Evolutionary conservation across 2,888 invertebrate genomes (phyloP).

Genomic region (Chesias legatella): DNA sequence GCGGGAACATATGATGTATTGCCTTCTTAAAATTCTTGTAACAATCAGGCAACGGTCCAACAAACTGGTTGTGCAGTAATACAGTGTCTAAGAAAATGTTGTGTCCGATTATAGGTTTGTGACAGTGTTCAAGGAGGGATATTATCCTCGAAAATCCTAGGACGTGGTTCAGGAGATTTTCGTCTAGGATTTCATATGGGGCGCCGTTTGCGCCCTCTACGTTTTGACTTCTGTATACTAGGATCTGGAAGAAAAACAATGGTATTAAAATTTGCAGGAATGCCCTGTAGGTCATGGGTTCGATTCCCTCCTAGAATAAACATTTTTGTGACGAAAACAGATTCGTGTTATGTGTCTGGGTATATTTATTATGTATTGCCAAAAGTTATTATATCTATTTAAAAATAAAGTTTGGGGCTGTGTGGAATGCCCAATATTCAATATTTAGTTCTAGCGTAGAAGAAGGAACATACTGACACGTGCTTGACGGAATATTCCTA

Average conservation of each 20-base stretch:
- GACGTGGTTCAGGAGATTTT: conserved; percentile 71
- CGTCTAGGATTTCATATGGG: conserved; percentile 63
- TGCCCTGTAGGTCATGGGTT: too few species aligned
- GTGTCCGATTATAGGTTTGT: conserved; percentile 88
- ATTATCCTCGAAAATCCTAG: conserved; percentile 86
- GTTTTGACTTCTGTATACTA: conserved; percentile 61
- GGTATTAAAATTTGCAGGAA: conserved; percentile 7
- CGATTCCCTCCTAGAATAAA: too few species aligned
- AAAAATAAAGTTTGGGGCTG: too few species aligned
- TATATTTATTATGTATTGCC: too few species aligned
- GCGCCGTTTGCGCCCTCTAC: conserved; percentile 60
- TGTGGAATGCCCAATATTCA: too few species aligned
- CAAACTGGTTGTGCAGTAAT: conserved; percentile 86
- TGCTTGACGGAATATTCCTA: too few species aligned
- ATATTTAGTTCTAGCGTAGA: too few species aligned
- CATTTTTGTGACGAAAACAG: too few species aligned
- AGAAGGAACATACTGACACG: too few species aligned
- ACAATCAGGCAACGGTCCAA: conserved; percentile 83
- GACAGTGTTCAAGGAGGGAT: conserved; percentile 73
- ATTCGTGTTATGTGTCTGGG: too few species aligned
- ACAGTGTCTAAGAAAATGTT: conserved; percentile 86
- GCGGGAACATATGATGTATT: conserved; percentile 82
- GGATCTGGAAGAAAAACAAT: conserved; percentile 50
- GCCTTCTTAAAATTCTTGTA: conserved; percentile 84
- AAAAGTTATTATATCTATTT: too few species aligned